phyloP scores from a whole-genome alignment of 2,888 invertebrate genomes.

The Caradrina kadenii region DNA sequence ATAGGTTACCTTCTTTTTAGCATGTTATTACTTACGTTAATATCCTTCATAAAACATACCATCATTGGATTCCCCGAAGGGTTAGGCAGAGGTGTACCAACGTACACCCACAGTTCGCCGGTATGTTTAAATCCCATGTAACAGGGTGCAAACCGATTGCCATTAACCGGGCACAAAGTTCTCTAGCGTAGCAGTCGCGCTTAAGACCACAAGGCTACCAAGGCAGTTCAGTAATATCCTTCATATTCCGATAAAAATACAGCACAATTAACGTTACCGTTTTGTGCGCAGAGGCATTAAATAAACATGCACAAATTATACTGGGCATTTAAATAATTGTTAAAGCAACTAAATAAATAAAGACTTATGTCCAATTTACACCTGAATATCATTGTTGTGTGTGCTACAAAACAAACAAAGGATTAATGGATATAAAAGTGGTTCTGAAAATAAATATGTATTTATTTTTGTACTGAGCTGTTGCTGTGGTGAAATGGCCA shows the following conservation, averaged over 20 bases:
- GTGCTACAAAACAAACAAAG: background rate
- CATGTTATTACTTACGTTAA: too few relatives aligned
- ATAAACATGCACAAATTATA: constrained; percentile 6
- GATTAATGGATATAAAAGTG: background rate
- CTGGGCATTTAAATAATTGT: background rate
- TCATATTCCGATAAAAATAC: background rate
- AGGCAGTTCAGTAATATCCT: too few relatives aligned
- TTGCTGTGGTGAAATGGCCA: background rate
- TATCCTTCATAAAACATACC: too few relatives aligned
- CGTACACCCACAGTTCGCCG: too few relatives aligned
- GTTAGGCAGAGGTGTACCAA: too few relatives aligned
- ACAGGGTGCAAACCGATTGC: too few relatives aligned
- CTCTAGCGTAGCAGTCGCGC: too few relatives aligned
- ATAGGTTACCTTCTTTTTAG: too few relatives aligned
- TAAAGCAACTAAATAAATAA: constrained; percentile 9
- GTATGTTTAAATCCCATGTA: too few relatives aligned
- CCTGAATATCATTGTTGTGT: background rate
- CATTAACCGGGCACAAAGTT: too few relatives aligned
- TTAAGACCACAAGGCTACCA: too few relatives aligned
- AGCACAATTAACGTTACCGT: background rate
- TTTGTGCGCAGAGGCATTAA: background rate
- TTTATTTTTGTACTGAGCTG: background rate
- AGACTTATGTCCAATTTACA: background rate
- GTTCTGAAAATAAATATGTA: background rate
- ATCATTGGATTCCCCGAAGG: too few relatives aligned